Conservation (phyloP, 2,888 invertebrate genomes). For the Epinotia ramella region DNA sequence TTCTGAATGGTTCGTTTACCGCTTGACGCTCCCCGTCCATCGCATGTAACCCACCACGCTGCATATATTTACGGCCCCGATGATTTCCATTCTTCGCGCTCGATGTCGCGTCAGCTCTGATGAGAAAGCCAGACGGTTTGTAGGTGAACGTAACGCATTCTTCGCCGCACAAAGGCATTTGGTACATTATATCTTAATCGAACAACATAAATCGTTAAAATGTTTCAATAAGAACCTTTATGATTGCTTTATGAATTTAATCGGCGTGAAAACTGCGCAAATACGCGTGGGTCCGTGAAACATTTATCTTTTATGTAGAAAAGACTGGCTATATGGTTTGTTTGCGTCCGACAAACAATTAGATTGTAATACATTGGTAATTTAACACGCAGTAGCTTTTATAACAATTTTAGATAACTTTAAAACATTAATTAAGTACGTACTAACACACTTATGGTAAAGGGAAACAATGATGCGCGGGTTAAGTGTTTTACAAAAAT, state of each 20-base stretch:
- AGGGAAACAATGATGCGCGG: constrained; percentile 77
- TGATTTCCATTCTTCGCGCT: constrained; percentile 70
- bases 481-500: constrained; percentile 83
- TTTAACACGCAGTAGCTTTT: not conserved
- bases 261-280: constrained; percentile 29
- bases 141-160: constrained; percentile 45
- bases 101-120: constrained; percentile 60
- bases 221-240: constrained; percentile 17
- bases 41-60: constrained; percentile 29
- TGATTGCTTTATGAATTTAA: constrained; percentile 37
- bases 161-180: constrained; percentile 30
- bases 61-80: constrained; percentile 53
- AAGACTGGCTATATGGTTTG: not conserved
- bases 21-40: constrained; percentile 19
- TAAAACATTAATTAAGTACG: constrained; percentile 18
- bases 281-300: constrained; percentile 21
- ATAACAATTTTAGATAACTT: not conserved
- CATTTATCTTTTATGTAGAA: constrained; percentile 28
- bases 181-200: constrained; percentile 31
- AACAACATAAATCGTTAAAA: constrained; percentile 39
- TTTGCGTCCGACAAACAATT: not conserved
- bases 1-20: not conserved
- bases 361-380: not conserved
- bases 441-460: constrained; percentile 34
- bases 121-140: constrained; percentile 63